Evolutionary conservation across 2,113 vertebrate genomes (phyloP), one percentile per base, ranked within the genome.

Genomic region (Syngnathoides biaculeatus): DNA sequence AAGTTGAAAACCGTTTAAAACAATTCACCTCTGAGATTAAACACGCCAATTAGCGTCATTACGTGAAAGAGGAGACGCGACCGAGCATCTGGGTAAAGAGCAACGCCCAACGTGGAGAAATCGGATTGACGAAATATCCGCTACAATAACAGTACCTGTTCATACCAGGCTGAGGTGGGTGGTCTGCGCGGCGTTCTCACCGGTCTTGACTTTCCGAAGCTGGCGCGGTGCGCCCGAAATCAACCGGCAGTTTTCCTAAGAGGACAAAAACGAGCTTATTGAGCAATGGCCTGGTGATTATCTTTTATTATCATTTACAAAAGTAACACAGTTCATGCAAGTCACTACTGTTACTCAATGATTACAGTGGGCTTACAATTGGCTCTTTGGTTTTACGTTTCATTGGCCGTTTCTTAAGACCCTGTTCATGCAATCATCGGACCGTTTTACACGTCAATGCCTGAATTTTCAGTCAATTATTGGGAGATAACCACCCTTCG

Each of bases 111-210:
- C 48, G 73, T 62, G 65, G 40, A 57, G 56, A 69, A 67, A 63
- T 67, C 15, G 65, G 61, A 72, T 53, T 64, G 19, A 1, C 27
- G 11, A 64, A 67, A 61, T n/a, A 74, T 60, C 55, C 78, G 50
- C 73, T 84, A 86, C 80, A 86, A 86, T 83, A 86, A 81, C 83
- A 86, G 83, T 86, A 88, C 75, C 79, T 75, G 73, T 67, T 67
- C 7, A 42, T 73, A 45, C 17, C 9, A 11, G 10, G 42, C 12
- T 35, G 72, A 72, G 78, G 76, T 67, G 59, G 75, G 82, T 80
- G 86, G 75, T 85, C 75, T 8, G 14, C 14, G 27, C 26, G 42
- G 45, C 79, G 38, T 87, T 89, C 87, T 87, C 87, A 89, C 85
- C 79, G 61, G 84, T 84, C 79, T 87, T 85, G 77, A 74, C 84